Evolutionary conservation across 1,140 invertebrate species (phyloP).

Genomic region (Episyrphus balteatus): DNA sequence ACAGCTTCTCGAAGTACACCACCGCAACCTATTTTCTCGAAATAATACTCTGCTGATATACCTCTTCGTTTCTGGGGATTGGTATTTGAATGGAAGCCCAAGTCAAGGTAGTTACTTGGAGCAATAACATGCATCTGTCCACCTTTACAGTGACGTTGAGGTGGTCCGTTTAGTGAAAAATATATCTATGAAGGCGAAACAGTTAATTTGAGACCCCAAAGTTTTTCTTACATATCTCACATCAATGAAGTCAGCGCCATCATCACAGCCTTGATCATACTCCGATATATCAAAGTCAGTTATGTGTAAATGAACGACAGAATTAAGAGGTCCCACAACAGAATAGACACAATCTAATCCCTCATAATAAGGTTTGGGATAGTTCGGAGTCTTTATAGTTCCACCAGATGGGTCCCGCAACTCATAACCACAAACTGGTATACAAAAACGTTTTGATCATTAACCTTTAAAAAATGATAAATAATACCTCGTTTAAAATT

Average conservation of each 20-base stretch:
- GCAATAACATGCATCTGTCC: conserved; percentile 38
- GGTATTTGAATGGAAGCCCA: conserved; percentile 50
- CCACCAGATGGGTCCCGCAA: conserved; percentile 42
- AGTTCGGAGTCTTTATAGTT: conserved; percentile 60
- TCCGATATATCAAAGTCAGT: conserved; percentile 59
- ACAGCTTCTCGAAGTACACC: conserved; percentile 46
- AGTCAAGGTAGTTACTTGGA: conserved; percentile 57
- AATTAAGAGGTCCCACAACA: conserved; percentile 51
- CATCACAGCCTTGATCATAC: background rate
- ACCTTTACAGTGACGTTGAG: conserved; percentile 11
- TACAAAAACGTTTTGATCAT: background rate
- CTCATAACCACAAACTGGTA: conserved; percentile 53
- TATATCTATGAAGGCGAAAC: conserved; percentile 12
- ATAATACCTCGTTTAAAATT: conserved; percentile 18
- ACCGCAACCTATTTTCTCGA: conserved; percentile 46
- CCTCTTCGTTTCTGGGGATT: conserved; percentile 41
- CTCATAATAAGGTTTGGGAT: conserved; percentile 60
- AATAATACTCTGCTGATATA: conserved; percentile 42
- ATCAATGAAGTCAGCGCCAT: background rate
- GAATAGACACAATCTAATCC: conserved; percentile 61
- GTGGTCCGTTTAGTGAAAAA: conserved; percentile 8
- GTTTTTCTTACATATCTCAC: conserved; percentile 46
- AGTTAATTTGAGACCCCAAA: conserved; percentile 38
- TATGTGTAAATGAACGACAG: conserved; percentile 52
- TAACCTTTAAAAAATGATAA: background rate